These are phyloP conservation scores for Manis pentadactyla DNA, from an alignment of 2,797 vertebrate genomes.

Conservation along the genomic window DNA sequence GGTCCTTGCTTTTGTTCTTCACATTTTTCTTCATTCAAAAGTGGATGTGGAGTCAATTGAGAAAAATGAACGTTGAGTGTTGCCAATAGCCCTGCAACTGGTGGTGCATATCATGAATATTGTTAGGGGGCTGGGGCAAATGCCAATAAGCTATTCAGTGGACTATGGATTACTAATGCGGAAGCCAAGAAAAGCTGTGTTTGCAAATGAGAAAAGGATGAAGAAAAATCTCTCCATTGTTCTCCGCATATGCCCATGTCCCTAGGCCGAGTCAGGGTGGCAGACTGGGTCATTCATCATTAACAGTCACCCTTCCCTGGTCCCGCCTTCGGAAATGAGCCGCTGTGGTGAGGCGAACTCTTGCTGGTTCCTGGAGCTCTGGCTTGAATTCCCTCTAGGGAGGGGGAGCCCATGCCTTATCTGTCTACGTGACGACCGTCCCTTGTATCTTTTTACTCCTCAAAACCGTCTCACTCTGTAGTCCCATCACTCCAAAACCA, in stretches of 20 bases:
- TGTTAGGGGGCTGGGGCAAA: not conserved
- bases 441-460: not conserved
- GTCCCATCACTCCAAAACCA: not conserved
- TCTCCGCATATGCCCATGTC: not conserved
- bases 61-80: slow-evolving; percentile 61
- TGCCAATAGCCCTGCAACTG: not conserved
- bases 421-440: not conserved
- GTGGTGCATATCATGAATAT: not conserved
- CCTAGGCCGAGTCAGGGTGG: not conserved
- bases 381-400: not conserved
- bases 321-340: not conserved
- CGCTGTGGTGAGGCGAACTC: not conserved
- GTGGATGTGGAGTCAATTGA: slow-evolving; percentile 23
- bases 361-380: not conserved
- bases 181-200: slow-evolving; percentile 27
- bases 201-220: slow-evolving; percentile 32
- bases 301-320: not conserved
- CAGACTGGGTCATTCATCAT: not conserved
- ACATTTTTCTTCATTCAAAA: slow-evolving; percentile 63
- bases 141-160: not conserved
- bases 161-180: not conserved
- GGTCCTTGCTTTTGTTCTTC: slow-evolving; percentile 18
- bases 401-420: not conserved
- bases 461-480: not conserved
- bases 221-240: not conserved